Conservation (phyloP, 2,888 invertebrate species). For the Gnatocerus cornutus region DNA sequence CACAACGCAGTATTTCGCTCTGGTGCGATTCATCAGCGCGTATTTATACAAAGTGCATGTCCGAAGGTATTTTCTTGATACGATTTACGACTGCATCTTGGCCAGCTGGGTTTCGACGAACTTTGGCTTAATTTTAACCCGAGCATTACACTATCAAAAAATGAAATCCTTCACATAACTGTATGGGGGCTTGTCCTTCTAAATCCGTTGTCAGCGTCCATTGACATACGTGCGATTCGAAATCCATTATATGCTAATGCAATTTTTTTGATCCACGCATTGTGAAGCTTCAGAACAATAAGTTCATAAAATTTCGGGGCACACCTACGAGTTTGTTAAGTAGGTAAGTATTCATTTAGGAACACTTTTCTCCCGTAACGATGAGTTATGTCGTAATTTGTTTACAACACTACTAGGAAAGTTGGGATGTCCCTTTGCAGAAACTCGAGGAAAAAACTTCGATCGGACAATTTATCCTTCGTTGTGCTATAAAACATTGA, state of each 20-base stretch:
- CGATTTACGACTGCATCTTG: constrained; percentile 20
- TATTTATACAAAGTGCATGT: constrained; percentile 43
- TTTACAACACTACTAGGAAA: constrained; percentile 21
- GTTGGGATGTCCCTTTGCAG: neutral
- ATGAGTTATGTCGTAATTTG: constrained; percentile 35
- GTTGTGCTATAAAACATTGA: no score
- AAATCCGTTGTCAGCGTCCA: constrained; percentile 15
- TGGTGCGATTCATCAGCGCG: constrained; percentile 38
- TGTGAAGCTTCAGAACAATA: constrained; percentile 11
- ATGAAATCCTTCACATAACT: neutral
- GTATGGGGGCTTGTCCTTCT: neutral
- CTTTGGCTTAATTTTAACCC: constrained; percentile 8
- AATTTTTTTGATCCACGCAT: constrained; percentile 12
- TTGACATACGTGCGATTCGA: constrained; percentile 22
- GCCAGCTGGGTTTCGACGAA: constrained; percentile 17
- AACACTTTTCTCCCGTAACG: constrained; percentile 5
- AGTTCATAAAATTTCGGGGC: constrained; percentile 20
- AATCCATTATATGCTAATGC: constrained; percentile 28
- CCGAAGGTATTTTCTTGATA: constrained; percentile 34
- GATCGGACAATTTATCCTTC: neutral
- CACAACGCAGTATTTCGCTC: constrained; percentile 43
- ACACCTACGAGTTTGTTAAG: constrained; percentile 7
- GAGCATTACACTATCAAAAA: neutral
- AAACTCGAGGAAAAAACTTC: constrained; percentile 9
- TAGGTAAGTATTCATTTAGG: neutral